phyloP scores from a whole-genome alignment of 1,140 invertebrate genomes.

The Hermatobates lingyangjiaoensis region DNA sequence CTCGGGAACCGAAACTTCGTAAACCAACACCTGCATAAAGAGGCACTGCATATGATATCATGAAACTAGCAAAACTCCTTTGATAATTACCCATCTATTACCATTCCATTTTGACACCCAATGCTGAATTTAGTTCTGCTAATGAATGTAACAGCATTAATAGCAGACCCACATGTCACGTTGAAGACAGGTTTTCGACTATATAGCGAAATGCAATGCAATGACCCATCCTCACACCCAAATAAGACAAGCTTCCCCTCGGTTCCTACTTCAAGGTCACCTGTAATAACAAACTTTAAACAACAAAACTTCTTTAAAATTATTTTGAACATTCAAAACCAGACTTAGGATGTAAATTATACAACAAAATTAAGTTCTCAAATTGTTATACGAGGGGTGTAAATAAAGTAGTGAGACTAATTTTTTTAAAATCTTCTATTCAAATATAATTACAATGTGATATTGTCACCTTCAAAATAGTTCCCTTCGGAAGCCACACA shows the following conservation, averaged over 20 bases:
- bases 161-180: slow-evolving; percentile 26
- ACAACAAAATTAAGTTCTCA: too few relatives aligned
- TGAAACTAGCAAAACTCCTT: slow-evolving; percentile 19
- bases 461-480: too few relatives aligned
- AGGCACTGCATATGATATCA: too few relatives aligned
- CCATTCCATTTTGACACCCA: slow-evolving; percentile 32
- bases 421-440: too few relatives aligned
- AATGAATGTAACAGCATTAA: slow-evolving; percentile 29
- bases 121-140: slow-evolving; percentile 24
- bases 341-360: too few relatives aligned
- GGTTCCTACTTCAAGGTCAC: slow-evolving; percentile 39
- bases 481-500: too few relatives aligned
- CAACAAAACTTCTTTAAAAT: slow-evolving; percentile 1
- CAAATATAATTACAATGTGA: too few relatives aligned
- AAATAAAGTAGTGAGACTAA: too few relatives aligned
- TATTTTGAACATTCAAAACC: too few relatives aligned
- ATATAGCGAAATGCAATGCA: slow-evolving; percentile 36
- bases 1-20: background rate
- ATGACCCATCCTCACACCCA: slow-evolving; percentile 38
- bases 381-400: too few relatives aligned
- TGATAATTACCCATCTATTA: slow-evolving; percentile 25
- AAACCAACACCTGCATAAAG: slow-evolving; percentile 10
- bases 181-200: slow-evolving; percentile 28
- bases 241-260: slow-evolving; percentile 38
- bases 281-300: slow-evolving; percentile 20